Evolutionary conservation across 53 echinoderm and acorn worm species (phyloP).

Genomic region (Zoroaster sp.): DNA sequence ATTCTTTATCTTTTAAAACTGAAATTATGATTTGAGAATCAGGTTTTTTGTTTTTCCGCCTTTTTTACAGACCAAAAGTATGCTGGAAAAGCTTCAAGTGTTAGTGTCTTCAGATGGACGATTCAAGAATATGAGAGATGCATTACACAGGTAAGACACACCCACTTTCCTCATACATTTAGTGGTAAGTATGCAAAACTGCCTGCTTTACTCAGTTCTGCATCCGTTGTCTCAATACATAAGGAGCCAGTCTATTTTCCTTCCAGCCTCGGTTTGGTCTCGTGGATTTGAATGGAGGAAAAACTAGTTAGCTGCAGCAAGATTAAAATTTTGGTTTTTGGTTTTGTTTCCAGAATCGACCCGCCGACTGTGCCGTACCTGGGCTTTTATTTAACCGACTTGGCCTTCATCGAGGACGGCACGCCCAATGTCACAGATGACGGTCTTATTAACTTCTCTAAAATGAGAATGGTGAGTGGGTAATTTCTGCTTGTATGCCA

Average conservation of each 20-base stretch:
- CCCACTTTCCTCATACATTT: too few relatives aligned
- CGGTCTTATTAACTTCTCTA: slow-evolving; percentile 94
- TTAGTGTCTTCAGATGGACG: slow-evolving; percentile 96
- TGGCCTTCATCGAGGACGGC: slow-evolving; percentile 96
- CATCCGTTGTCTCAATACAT: too few relatives aligned
- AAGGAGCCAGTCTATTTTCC: too few relatives aligned
- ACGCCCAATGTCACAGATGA: slow-evolving; percentile 97
- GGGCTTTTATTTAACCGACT: slow-evolving; percentile 90
- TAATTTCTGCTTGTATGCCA: too few relatives aligned
- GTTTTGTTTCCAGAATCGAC: slow-evolving; percentile 81
- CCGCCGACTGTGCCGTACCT: slow-evolving; percentile 98
- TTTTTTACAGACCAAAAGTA: slow-evolving; percentile 73
- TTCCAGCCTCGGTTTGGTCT: too few relatives aligned
- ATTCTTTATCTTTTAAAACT: too few relatives aligned
- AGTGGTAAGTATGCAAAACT: too few relatives aligned
- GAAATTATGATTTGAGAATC: neutral
- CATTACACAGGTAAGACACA: slow-evolving; percentile 78
- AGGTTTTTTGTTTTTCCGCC: neutral
- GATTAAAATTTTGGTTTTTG: too few relatives aligned
- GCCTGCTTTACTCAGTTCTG: too few relatives aligned
- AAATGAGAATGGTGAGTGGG: slow-evolving; percentile 95
- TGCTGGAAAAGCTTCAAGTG: slow-evolving; percentile 92
- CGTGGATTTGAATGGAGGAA: too few relatives aligned
- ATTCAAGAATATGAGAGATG: slow-evolving; percentile 99
- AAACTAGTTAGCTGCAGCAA: too few relatives aligned